Evolutionary conservation across 1,140 invertebrate species (phyloP).

Genomic region (Telenomus remus): DNA sequence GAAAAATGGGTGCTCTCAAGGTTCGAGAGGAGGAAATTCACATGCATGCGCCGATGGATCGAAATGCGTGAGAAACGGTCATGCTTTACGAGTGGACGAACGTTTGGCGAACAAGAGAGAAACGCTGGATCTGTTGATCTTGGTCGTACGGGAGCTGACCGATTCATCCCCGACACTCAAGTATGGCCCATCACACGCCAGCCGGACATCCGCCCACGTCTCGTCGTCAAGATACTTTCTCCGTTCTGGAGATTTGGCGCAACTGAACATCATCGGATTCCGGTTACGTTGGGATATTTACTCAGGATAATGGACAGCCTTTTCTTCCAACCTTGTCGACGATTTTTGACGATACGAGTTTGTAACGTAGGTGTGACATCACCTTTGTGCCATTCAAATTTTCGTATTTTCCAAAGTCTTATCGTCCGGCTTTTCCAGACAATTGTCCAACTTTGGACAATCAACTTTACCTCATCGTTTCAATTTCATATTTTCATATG

Average conservation of each 20-base stretch:
- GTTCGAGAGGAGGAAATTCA: constrained; percentile 18
- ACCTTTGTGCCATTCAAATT: too few species aligned
- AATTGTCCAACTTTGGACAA: too few species aligned
- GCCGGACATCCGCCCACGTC: constrained; percentile 66
- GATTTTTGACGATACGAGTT: constrained; percentile 42
- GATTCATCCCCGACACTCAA: constrained; percentile 54
- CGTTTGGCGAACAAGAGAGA: constrained; percentile 22
- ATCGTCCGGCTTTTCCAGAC: too few species aligned
- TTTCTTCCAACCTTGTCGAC: constrained; percentile 38
- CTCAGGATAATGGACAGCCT: constrained; percentile 57
- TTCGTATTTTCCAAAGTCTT: too few species aligned
- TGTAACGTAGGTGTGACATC: constrained; percentile 40
- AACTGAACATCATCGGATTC: constrained; percentile 32
- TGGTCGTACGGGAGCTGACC: constrained; percentile 37
- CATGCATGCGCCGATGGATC: constrained; percentile 14
- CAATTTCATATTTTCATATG: too few species aligned
- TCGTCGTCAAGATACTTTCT: constrained; percentile 49
- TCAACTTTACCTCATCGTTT: too few species aligned
- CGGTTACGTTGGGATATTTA: constrained; percentile 50
- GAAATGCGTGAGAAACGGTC: constrained; percentile 46
- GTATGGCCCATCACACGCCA: constrained; percentile 13
- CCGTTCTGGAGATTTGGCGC: constrained; percentile 16
- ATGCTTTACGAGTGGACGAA: constrained; percentile 51
- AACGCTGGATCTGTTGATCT: constrained; percentile 60
- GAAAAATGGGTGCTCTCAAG: constrained; percentile 24